These are phyloP conservation scores for Drosophila persimilis DNA, from an alignment of 1,140 invertebrate genomes.

Conservation along the genomic window DNA sequence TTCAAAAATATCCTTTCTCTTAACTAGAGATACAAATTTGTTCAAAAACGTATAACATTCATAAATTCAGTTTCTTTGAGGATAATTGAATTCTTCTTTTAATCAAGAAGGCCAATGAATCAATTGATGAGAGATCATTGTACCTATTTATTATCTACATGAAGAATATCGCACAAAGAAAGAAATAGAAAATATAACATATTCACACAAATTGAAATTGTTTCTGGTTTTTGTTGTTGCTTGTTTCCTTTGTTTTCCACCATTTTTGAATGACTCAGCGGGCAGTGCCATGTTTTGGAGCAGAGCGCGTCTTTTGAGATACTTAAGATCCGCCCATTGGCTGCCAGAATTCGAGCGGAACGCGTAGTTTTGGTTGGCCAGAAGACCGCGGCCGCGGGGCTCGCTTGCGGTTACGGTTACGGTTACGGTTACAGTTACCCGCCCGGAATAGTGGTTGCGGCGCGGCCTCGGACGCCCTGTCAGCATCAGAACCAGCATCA, in stretches of 20 bases:
- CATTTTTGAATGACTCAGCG: constrained; percentile 2
- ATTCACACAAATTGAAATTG: too few relatives aligned
- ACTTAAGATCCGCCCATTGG: constrained; percentile 37
- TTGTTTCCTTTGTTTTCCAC: constrained; percentile 1
- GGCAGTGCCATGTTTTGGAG: neutral
- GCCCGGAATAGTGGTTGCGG: constrained; percentile 39
- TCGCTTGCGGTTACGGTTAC: constrained; percentile 1
- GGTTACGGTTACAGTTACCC: neutral
- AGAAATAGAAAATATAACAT: too few relatives aligned
- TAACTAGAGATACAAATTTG: too few relatives aligned
- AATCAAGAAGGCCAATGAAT: too few relatives aligned
- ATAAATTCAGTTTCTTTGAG: too few relatives aligned
- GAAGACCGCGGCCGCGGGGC: constrained; percentile 16
- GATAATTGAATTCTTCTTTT: too few relatives aligned
- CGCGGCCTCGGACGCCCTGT: constrained; percentile 24
- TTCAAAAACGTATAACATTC: too few relatives aligned
- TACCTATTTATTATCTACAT: too few relatives aligned
- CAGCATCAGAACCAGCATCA: constrained; percentile 20
- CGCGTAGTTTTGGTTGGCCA: constrained; percentile 50
- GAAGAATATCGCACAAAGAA: too few relatives aligned
- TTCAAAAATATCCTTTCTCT: too few relatives aligned
- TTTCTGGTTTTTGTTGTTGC: neutral
- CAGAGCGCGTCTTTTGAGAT: constrained; percentile 12
- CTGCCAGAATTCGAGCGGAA: constrained; percentile 41
- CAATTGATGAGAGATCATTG: too few relatives aligned